phyloP scores from a whole-genome alignment of 2,888 invertebrate species.

The Endotricha flammealis region DNA sequence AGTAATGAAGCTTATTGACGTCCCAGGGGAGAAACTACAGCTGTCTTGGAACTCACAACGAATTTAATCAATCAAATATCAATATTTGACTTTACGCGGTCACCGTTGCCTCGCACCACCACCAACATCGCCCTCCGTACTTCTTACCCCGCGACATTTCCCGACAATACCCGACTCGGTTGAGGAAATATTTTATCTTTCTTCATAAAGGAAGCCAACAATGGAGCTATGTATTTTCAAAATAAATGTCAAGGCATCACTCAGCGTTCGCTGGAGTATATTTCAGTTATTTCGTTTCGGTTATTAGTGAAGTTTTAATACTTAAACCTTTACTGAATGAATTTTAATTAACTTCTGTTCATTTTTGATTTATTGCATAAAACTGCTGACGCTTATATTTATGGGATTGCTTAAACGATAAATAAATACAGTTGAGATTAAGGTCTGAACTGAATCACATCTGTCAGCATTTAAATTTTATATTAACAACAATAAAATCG shows the following conservation, averaged over 20 bases:
- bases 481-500: no score
- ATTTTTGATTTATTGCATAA: slow-evolving; percentile 3
- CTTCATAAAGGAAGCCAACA: slow-evolving; percentile 70
- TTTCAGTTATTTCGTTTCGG: slow-evolving; percentile 30
- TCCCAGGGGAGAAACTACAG: no score
- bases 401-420: slow-evolving; percentile 18
- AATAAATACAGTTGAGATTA: no score
- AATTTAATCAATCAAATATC: no score
- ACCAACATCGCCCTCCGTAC: slow-evolving; percentile 24
- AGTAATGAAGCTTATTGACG: no score
- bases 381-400: slow-evolving; percentile 1
- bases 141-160: slow-evolving; percentile 52
- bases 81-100: no score
- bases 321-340: slow-evolving; percentile 6
- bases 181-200: slow-evolving; percentile 72
- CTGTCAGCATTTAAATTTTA: no score
- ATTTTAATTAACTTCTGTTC: slow-evolving; percentile 2
- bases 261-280: slow-evolving; percentile 46
- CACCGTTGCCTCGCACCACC: no score
- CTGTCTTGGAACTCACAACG: no score
- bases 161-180: slow-evolving; percentile 56
- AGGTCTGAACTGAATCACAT: no score
- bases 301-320: slow-evolving; percentile 30
- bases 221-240: slow-evolving; percentile 68
- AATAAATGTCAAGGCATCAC: slow-evolving; percentile 72